These are phyloP conservation scores for Lerema accius DNA, from an alignment of 1,140 invertebrate genomes.

Conservation along the genomic window DNA sequence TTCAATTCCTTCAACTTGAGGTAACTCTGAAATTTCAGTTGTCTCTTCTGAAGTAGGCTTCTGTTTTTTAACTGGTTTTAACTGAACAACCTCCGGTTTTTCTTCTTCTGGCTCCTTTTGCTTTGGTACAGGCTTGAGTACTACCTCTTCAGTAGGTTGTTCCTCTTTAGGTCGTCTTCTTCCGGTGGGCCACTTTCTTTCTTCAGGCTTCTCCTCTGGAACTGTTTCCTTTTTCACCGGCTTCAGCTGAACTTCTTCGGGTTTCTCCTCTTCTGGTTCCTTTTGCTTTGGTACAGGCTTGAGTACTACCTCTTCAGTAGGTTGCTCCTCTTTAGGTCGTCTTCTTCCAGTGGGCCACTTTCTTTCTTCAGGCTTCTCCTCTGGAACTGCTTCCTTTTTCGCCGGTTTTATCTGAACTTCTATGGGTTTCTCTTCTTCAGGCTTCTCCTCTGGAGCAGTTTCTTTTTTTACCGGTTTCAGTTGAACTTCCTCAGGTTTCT, in stretches of 20 bases:
- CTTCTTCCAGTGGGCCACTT: conserved; percentile 75
- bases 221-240: too few species aligned
- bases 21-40: background rate
- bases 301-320: conserved; percentile 59
- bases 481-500: too few species aligned
- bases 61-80: conserved; percentile 41
- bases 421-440: conserved; percentile 29
- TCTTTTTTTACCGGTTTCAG: conserved; percentile 6
- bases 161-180: conserved; percentile 16
- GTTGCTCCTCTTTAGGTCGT: conserved; percentile 62
- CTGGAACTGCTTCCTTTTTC: conserved; percentile 60
- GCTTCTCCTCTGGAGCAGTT: conserved; percentile 52
- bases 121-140: conserved; percentile 37
- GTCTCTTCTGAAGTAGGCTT: conserved; percentile 10
- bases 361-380: conserved; percentile 64
- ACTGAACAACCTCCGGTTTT: conserved; percentile 33
- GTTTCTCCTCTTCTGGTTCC: conserved; percentile 42
- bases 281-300: conserved; percentile 40
- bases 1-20: background rate
- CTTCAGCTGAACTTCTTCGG: too few species aligned
- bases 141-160: conserved; percentile 29
- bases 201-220: conserved; percentile 38
- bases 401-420: conserved; percentile 28
- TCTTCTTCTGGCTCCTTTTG: conserved; percentile 34
- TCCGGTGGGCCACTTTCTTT: conserved; percentile 28